Conservation (phyloP, 37 sponge, comb jelly and placozoan genomes). For the Corticium candelabrum region DNA sequence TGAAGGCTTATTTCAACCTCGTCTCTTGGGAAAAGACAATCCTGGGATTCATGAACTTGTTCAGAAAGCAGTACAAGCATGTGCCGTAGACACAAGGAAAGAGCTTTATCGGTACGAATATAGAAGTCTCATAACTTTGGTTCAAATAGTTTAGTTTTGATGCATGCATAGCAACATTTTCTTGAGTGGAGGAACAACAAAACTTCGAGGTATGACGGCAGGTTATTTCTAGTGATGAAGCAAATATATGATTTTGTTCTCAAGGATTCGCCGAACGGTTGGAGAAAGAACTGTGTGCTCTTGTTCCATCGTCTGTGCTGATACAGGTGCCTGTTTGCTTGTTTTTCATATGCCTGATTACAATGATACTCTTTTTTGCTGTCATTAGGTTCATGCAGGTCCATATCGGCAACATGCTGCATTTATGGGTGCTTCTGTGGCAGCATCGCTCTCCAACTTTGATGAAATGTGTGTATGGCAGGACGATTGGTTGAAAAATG, state of each 20-base stretch:
- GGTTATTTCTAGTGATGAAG: background rate
- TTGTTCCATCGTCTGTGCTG: constrained; percentile 18
- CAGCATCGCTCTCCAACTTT: constrained; percentile 52
- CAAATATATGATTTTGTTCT: background rate
- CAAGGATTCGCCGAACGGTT: constrained; percentile 55
- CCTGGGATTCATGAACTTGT: constrained; percentile 45
- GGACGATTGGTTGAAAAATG: constrained; percentile 27
- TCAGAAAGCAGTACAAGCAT: constrained; percentile 63
- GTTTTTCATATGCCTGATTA: background rate
- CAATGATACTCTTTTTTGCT: background rate
- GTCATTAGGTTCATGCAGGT: constrained; percentile 35
- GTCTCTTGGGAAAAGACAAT: constrained; percentile 59
- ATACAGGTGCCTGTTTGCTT: constrained; percentile 2
- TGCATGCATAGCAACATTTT: constrained; percentile 40
- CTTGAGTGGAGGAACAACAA: constrained; percentile 50
- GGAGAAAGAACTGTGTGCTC: constrained; percentile 31
- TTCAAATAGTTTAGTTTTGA: background rate
- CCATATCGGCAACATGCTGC: constrained; percentile 59
- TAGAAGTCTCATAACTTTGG: background rate
- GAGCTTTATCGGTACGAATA: constrained; percentile 1
- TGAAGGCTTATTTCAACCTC: constrained; percentile 58
- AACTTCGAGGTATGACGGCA: background rate
- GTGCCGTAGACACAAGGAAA: constrained; percentile 50
- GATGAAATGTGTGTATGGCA: constrained; percentile 24
- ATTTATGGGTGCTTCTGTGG: constrained; percentile 53